Conservation (phyloP, 1,140 invertebrate species). For the Penaeus japonicus region DNA sequence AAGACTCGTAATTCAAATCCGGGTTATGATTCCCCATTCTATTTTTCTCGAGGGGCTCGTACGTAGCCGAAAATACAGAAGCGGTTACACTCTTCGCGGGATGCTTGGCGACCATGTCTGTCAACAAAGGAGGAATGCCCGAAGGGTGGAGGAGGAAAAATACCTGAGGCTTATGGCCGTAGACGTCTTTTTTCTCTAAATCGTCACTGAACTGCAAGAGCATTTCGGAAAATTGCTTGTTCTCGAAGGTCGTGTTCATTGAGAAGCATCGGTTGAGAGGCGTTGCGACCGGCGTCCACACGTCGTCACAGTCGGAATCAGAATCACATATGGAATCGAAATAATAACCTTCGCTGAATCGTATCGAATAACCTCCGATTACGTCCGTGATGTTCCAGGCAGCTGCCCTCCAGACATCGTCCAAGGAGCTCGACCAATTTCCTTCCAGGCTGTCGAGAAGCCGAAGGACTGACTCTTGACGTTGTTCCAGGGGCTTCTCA, state of each 20-base stretch:
- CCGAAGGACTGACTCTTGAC: neutral
- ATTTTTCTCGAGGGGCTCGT: neutral
- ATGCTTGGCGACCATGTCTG: neutral
- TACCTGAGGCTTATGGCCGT: neutral
- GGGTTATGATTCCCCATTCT: neutral
- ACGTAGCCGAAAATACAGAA: neutral
- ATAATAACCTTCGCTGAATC: neutral
- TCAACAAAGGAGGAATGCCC: neutral
- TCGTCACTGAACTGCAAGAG: neutral
- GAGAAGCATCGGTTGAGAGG: neutral
- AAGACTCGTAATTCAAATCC: neutral
- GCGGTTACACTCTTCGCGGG: neutral
- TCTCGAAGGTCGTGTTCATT: neutral
- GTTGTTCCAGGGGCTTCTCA: neutral
- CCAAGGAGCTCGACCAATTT: neutral
- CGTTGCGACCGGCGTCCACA: neutral
- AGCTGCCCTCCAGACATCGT: neutral
- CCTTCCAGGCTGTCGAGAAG: neutral
- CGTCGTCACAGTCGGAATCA: neutral
- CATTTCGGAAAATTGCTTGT: neutral
- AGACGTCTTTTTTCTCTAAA: neutral
- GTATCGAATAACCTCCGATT: neutral
- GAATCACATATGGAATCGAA: neutral
- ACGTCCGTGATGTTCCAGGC: neutral
- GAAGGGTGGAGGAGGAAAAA: neutral